These are phyloP conservation scores for Scaptomyza parva DNA, from an alignment of 2,888 invertebrate genomes.

Conservation along the genomic window DNA sequence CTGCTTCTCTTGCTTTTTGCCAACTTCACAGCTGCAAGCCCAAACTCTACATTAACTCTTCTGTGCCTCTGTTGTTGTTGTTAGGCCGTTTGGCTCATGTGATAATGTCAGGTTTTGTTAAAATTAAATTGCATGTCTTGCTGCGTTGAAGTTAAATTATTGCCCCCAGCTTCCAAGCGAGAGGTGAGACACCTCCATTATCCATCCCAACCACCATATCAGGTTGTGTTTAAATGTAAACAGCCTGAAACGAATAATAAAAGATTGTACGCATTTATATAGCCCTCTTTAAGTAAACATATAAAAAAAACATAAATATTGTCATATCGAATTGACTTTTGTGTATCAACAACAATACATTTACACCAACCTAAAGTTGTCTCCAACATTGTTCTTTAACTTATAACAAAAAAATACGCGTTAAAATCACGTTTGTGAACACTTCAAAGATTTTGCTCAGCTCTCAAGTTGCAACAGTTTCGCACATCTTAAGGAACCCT, in stretches of 20 bases:
- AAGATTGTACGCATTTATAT: neutral
- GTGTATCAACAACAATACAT: neutral
- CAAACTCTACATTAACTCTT: constrained; percentile 7
- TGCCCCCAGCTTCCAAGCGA: constrained; percentile 60
- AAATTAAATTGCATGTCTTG: constrained; percentile 81
- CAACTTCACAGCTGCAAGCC: constrained; percentile 1
- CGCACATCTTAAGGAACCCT: constrained; percentile 7
- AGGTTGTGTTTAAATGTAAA: neutral
- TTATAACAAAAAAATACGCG: neutral
- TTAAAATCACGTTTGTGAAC: neutral
- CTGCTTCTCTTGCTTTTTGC: neutral
- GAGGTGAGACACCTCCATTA: constrained; percentile 20
- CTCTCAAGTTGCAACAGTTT: neutral
- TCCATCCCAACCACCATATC: neutral
- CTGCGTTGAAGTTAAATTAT: constrained; percentile 77
- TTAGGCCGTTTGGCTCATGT: constrained; percentile 68
- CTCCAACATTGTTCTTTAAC: neutral
- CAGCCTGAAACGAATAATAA: neutral
- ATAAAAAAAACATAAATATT: too few species aligned
- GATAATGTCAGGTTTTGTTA: constrained; percentile 81
- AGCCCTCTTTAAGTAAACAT: neutral
- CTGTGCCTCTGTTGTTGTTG: constrained; percentile 27
- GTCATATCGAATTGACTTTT: too few species aligned
- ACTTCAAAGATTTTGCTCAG: neutral
- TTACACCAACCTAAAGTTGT: neutral